A percentile compares a stretch with the other conserved stretches of the same genome.
Conservation (phyloP, 2,113 vertebrate species). For the Pagrus major region DNA sequence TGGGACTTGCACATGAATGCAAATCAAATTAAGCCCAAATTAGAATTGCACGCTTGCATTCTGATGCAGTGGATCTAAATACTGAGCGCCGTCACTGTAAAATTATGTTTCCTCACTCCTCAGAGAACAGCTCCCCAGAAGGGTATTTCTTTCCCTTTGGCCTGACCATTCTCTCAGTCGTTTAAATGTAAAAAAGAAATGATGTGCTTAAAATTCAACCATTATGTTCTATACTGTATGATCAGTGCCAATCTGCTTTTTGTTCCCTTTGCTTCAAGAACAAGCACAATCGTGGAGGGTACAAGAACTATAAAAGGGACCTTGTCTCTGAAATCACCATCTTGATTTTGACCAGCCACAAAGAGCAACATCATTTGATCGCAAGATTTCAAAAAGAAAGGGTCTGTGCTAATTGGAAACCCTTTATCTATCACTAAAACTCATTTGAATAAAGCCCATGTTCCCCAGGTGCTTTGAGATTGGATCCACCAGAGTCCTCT, state of each 20-base stretch:
- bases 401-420: conserved; percentile 42
- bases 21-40: conserved; percentile 75
- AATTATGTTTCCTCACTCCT: conserved; percentile 45
- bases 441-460: conserved; percentile 51
- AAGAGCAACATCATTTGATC: conserved; percentile 34
- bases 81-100: conserved; percentile 58
- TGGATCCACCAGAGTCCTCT: conserved; percentile 37
- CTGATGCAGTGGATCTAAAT: conserved; percentile 53
- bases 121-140: conserved; percentile 24
- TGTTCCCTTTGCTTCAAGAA: background rate
- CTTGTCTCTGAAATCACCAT: conserved; percentile 15
- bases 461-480: conserved; percentile 47
- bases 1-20: conserved; percentile 57
- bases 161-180: conserved; percentile 37
- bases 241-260: conserved; percentile 25
- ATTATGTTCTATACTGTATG: conserved; percentile 22
- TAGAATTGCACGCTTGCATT: conserved; percentile 61
- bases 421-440: conserved; percentile 52
- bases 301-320: conserved; percentile 40
- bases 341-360: conserved; percentile 33
- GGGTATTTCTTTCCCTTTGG: conserved; percentile 32
- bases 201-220: conserved; percentile 39
- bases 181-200: conserved; percentile 41
- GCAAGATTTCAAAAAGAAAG: conserved; percentile 43
- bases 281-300: background rate